Base-by-base conservation (phyloP, 53 echinoderm and acorn worm genomes). In the Temnopleurus reevesii region DNA sequence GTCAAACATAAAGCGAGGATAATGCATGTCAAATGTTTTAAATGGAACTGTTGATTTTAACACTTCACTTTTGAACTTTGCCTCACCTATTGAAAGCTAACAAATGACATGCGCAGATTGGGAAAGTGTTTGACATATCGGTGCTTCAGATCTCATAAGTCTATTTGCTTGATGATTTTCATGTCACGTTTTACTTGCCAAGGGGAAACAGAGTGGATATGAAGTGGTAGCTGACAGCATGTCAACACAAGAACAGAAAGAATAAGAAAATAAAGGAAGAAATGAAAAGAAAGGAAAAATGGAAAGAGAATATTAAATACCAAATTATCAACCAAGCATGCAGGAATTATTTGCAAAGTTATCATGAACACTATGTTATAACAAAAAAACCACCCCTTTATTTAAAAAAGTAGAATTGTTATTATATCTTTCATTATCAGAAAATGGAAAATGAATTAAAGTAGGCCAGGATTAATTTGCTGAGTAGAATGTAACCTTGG, bases 21-120 rank as follows among this genome's bases (percentile, higher is more conserved):
- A 79, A 79, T 46, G 79, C 79, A 46, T 79, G 79, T 49, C 79
- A 79, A 79, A 46, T 79, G 79, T 49, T 79, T n/a, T 46, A 47
- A 49, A 79, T 79, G 46, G 79, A 79, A 28, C 27, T 23, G 79
- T 79, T 79, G 79, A 49, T 79, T 79, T 51, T 79, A 46, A 9
- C 49, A 79, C 79, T 46, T 47, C 79, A 79, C 79, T 79, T 49
- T 30, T 79, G 79, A 79, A 79, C 79, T 49, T 49, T 79, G 79
- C 15, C 49, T 79, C 79, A 79, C 79, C 79, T 47, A 79, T 47
- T 46, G 41, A 46, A 71, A 41, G 6, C 71, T 71, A n/a, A 10
- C 41, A 71, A 41, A 71, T 71, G 71, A 71, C 71, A 71, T 71
- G 71, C 41, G 7, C 71, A 38, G 71, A 38, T 71, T n/a, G 9